Conservation (phyloP, 1,140 invertebrate species). For the Calosoma granatense region DNA sequence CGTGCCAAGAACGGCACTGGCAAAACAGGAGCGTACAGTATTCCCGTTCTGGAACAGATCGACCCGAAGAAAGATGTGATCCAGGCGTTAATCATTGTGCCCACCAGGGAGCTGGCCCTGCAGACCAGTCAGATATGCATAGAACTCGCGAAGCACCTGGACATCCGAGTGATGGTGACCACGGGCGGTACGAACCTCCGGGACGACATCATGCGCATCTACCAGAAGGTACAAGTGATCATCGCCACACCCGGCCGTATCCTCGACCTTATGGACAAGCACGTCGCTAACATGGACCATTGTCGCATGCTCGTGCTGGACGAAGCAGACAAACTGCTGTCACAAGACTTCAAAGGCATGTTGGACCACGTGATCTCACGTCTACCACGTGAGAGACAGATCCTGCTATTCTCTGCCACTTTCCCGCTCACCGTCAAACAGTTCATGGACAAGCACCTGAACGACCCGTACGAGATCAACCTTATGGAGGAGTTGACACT, state of each 20-base stretch:
- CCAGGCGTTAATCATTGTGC: slow-evolving; percentile 97
- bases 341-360: slow-evolving; percentile 99
- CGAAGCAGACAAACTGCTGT: slow-evolving; percentile 98
- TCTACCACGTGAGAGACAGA: slow-evolving; percentile 91
- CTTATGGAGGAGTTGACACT: slow-evolving; percentile 99
- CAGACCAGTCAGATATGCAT: slow-evolving; percentile 99
- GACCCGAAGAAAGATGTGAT: slow-evolving; percentile 83
- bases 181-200: slow-evolving; percentile 94
- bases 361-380: slow-evolving; percentile 86
- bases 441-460: slow-evolving; percentile 97
- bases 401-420: slow-evolving; percentile 97
- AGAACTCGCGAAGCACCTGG: slow-evolving; percentile 93
- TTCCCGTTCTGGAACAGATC: slow-evolving; percentile 93
- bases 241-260: slow-evolving; percentile 99
- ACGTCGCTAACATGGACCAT: slow-evolving; percentile 90
- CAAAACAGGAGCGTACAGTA: slow-evolving; percentile 99
- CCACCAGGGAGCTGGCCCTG: slow-evolving; percentile 95
- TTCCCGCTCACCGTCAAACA: slow-evolving; percentile 99
- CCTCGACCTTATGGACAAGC: slow-evolving; percentile 99
- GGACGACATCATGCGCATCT: slow-evolving; percentile 99
- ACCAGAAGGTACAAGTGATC: slow-evolving; percentile 98
- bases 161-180: slow-evolving; percentile 96
- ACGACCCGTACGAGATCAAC: slow-evolving; percentile 97
- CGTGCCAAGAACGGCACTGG: slow-evolving; percentile 98
- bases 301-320: slow-evolving; percentile 97